Base-by-base conservation (phyloP, 2,888 invertebrate species). In the Synergus itoensis region DNA sequence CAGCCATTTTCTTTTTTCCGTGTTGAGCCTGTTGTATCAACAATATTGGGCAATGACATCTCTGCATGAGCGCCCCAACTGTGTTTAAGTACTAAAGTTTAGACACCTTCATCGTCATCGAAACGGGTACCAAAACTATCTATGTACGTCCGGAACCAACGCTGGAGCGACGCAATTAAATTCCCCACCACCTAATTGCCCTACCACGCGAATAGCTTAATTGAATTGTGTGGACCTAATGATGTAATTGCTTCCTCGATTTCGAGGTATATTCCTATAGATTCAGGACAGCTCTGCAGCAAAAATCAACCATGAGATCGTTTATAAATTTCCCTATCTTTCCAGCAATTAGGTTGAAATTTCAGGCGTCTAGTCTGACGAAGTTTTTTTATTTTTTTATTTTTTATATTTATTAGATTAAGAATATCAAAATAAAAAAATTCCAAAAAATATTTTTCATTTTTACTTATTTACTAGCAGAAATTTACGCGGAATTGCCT, bases 141-240 rank as follows among this genome's bases (percentile, higher is more conserved):
- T 36, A 40, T 40, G 60, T 57, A 40, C 41, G 76, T 18, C 60
- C 60, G 76, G 57, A 16, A 60, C 21, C 62, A 76, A 21, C 62
- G 62, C 18, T 76, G 43, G 28, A 85, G 80, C 83, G 84, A 82
- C 84, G 87, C 86, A 88, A 88, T 88, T 88, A 88, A 87, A 88
- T 88, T 82, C 86, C 84, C 81, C 81, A 82, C 79, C 82, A 84
- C 81, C 86, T 89, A 89, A 89, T 88, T 88, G 85, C 83, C 82
- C 82, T 82, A 79, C 78, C 36, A 69, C 11, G 36, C 73, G 73
- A 36, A 73, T 28, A 36, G 53, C 87, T 87, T 89, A 87, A 90
- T 90, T 90, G 88, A 90, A 89, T 87, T 85, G 86, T 86, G 85
- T 85, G 86, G 81, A 86, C 84, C 84, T 87, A 87, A 86, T 86